A percentile compares a stretch with the other conserved stretches of the same genome.
These are phyloP conservation scores for Lagenorhynchus albirostris DNA, from an alignment of 2,113 vertebrate species.

Conservation along the genomic window DNA sequence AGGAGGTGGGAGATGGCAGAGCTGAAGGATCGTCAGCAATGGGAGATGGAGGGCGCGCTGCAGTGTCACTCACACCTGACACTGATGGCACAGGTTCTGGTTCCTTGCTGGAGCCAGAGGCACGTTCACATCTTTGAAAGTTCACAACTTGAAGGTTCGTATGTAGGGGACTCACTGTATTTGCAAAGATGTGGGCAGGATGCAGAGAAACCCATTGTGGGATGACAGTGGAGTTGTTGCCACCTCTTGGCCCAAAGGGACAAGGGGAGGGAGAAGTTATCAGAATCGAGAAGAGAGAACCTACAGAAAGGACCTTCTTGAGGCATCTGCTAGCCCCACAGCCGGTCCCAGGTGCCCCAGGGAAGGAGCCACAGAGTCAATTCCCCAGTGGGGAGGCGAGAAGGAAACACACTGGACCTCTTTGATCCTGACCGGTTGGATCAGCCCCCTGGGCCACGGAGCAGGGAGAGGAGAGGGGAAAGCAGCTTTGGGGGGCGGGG, in stretches of 20 bases:
- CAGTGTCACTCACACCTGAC: too few relatives aligned
- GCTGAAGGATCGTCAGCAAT: too few relatives aligned
- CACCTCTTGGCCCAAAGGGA: not conserved
- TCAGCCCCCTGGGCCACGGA: not conserved
- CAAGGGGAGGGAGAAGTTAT: not conserved
- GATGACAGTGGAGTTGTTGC: not conserved
- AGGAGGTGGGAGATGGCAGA: too few relatives aligned
- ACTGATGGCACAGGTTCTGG: too few relatives aligned
- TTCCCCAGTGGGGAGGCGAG: not conserved
- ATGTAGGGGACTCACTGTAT: not conserved
- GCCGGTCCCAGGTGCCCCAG: not conserved
- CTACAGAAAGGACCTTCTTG: fast-evolving
- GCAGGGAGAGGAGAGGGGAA: too few relatives aligned
- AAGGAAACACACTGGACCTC: not conserved
- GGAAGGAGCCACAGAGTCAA: not conserved
- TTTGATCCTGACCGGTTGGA: not conserved
- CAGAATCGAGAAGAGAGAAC: not conserved
- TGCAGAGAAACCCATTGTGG: not conserved
- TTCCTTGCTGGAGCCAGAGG: too few relatives aligned
- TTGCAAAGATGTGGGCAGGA: not conserved
- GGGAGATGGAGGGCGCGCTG: too few relatives aligned
- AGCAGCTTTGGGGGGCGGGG: not conserved
- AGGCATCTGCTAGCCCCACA: not conserved
- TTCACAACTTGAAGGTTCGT: too few relatives aligned
- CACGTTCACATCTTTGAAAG: too few relatives aligned